Base-by-base conservation (phyloP, 2,888 invertebrate genomes). In the Anodontia alba region DNA sequence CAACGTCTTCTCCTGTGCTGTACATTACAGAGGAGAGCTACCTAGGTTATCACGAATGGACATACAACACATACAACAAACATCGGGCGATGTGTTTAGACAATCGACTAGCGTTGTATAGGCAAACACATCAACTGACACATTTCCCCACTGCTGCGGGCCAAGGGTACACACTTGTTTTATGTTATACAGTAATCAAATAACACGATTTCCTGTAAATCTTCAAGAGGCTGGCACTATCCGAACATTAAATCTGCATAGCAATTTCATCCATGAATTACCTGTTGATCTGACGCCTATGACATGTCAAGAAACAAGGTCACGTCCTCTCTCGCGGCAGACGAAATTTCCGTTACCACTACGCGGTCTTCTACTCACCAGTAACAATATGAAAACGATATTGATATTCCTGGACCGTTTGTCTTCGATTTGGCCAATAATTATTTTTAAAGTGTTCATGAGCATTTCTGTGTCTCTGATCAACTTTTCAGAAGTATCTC, bases 351-450 rank as follows among this genome's bases (percentile, higher is more conserved):
- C 85, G 31, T 70, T 29, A 20, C 80, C 85, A 46, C 68, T 85
- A 17, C 78, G 78, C 31, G 81, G 81, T 7, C 66, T 85, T 8
- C 38, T 82, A 20, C 46, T 85, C 54, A 73, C 78, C 3, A 71
- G 42, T 20, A 85, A 85, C 51, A 1, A 29, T 0, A 51, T 85
- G 73, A 78, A 72, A 51, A 76, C 78, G n/a, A 57, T 85, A 26
- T 80, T 7, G 20, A 67, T 12, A 69, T 85, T 10, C 85, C 85
- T 2, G 76, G 78, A 20, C 66, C 82, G 54, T 82, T 80, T 43
- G 82, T 85, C 12, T 74, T 85, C 29, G 85, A 85, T 54, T 69
- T 85, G 23, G 82, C 85, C 15, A 20, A 57, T 20, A 85, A 85
- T 33, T 43, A 33, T 51, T 80, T 85, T 49, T 78, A 51, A 1